phyloP scores from a whole-genome alignment of 1,140 invertebrate species.

The Drosophila nasuta region DNA sequence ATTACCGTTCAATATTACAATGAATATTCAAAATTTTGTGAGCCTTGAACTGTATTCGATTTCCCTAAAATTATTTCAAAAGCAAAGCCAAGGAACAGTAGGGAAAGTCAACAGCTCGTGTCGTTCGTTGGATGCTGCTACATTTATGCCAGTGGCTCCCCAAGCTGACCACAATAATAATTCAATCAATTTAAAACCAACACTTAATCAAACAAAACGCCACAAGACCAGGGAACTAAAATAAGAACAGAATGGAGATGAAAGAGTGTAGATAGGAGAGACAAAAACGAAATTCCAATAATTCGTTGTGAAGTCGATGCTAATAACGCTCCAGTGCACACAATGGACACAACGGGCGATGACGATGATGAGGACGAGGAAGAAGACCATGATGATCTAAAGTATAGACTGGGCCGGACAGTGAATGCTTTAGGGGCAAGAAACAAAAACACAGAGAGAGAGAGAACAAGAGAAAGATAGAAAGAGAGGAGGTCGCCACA shows the following conservation, averaged over 20 bases:
- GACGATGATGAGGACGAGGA: slow-evolving; percentile 27
- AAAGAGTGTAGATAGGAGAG: not conserved
- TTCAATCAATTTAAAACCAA: slow-evolving; percentile 80
- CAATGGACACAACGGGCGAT: slow-evolving; percentile 62
- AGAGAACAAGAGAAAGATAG: too few species aligned
- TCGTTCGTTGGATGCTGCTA: slow-evolving; percentile 1
- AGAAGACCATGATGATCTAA: slow-evolving; percentile 13
- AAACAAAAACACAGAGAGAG: slow-evolving; percentile 29
- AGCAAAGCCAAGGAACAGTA: not conserved
- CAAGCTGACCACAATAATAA: slow-evolving; percentile 63
- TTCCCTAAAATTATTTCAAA: not conserved
- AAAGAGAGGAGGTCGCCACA: slow-evolving; percentile 11
- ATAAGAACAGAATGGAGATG: slow-evolving; percentile 31
- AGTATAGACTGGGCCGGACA: slow-evolving; percentile 12
- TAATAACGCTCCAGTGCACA: slow-evolving; percentile 79
- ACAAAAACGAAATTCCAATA: slow-evolving; percentile 70
- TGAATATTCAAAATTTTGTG: not conserved
- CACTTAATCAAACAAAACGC: slow-evolving; percentile 58
- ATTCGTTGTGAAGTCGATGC: slow-evolving; percentile 81
- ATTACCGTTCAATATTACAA: not conserved
- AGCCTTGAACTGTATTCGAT: not conserved
- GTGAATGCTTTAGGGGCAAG: slow-evolving; percentile 22
- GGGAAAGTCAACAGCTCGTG: slow-evolving; percentile 22
- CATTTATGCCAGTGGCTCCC: slow-evolving; percentile 8
- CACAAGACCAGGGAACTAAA: slow-evolving; percentile 44